These are phyloP conservation scores for Solenopsis fugax DNA, from an alignment of 1,140 invertebrate genomes.

Conservation along the genomic window DNA sequence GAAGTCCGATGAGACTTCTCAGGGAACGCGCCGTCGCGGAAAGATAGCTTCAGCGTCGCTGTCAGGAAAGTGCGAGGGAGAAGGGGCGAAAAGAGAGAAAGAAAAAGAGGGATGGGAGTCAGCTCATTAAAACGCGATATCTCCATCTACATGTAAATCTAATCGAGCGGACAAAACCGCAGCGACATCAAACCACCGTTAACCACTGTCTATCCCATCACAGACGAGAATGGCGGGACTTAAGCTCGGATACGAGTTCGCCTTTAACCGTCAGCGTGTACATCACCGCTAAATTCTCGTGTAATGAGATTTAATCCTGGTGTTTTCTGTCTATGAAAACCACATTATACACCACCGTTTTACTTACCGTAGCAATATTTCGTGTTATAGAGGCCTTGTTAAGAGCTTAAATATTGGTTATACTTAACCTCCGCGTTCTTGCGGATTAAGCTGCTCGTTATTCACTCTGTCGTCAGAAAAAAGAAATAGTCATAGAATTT, in stretches of 20 bases:
- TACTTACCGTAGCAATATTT: constrained; percentile 16
- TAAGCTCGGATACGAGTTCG: constrained; percentile 51
- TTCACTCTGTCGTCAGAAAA: neutral
- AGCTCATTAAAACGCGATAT: constrained; percentile 82
- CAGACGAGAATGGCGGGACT: constrained; percentile 16
- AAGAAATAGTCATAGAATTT: neutral
- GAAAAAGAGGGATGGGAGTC: constrained; percentile 25
- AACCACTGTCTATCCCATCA: constrained; percentile 67
- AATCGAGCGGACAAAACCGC: constrained; percentile 74
- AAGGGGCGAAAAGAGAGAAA: neutral
- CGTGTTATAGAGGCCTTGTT: neutral
- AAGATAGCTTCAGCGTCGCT: constrained; percentile 30
- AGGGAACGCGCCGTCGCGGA: constrained; percentile 43
- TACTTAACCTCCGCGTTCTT: neutral
- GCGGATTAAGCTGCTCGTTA: neutral
- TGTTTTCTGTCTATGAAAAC: constrained; percentile 47
- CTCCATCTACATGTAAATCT: constrained; percentile 82
- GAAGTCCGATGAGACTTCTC: constrained; percentile 52
- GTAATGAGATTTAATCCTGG: constrained; percentile 70
- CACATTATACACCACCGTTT: constrained; percentile 7
- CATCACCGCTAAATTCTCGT: constrained; percentile 60
- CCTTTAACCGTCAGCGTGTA: constrained; percentile 66
- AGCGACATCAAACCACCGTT: constrained; percentile 75
- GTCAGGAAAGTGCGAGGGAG: neutral
- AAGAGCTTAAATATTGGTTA: constrained; percentile 8